Evolutionary conservation across 2,888 invertebrate genomes (phyloP), one percentile per base, ranked within the genome.

Genomic region (Dascillus cervinus): DNA sequence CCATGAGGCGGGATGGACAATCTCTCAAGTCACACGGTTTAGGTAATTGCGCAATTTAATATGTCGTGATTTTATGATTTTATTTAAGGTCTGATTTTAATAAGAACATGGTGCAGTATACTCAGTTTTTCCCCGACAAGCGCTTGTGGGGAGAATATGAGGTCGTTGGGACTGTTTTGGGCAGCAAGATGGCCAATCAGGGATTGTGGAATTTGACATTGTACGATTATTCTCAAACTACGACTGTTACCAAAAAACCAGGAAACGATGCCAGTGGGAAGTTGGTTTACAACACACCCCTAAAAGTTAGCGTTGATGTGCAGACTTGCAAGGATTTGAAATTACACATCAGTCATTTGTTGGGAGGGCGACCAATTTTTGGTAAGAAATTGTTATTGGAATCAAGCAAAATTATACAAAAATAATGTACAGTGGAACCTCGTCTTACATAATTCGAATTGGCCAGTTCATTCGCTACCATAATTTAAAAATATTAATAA

Each of bases 101-200:
- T 6, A 75, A 77, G 46, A 65, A 77, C 37, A 68, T 71, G 22
- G 74, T 88, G 2, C 72, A 82, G 34, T 84, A 85, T 52, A 78
- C 84, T 0, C 88, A 88, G 61, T 82, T 80, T 57, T 88, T 88
- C 57, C 87, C 87, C 0, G 84, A 85, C 49, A 88, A 88, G 53
- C 74, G 71, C 52, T 64, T 88, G 1, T 68, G 73, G 32, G 88
- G 88, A 1, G 70, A 64, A 31, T 82, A 79, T 49, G 78, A 79
- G 39, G 71, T 80, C 41, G 66, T 67, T 46, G 83, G 76, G 1
- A 72, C 69, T 36, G 60, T 77, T 6, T 66, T 84, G 34, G 80
- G 83, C 0, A 66, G 70, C 0, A 71, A 69, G 37, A 63, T 82
- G 13, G 64, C 64, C 2, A 80, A 81, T 22, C 66, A 70, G 12